Evolutionary conservation across 2,113 vertebrate species (phyloP).

Genomic region (Rhinolophus ferrumequinum): DNA sequence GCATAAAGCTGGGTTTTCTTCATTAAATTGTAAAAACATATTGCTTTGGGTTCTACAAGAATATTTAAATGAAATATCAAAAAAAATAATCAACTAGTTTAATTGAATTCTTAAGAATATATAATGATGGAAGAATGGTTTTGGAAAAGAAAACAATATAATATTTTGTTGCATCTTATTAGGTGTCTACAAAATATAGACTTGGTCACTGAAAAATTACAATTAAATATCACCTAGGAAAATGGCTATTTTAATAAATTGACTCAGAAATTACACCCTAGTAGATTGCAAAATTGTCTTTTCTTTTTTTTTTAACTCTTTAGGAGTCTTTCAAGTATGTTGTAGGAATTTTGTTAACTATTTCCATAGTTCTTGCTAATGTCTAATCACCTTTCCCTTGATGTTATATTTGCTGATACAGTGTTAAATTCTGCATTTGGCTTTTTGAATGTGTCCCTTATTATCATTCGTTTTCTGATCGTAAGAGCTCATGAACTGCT

Average conservation of each 20-base stretch:
- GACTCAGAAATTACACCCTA: not conserved
- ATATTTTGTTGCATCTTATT: not conserved
- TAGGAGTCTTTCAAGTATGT: not conserved
- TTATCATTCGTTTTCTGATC: slow-evolving; percentile 34
- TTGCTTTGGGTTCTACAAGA: not conserved
- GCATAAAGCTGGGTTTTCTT: not conserved
- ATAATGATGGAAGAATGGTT: slow-evolving; percentile 5
- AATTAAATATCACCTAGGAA: slow-evolving; percentile 12
- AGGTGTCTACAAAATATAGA: not conserved
- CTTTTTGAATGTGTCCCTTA: not conserved
- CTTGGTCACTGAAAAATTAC: not conserved
- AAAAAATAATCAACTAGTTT: not conserved
- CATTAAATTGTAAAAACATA: not conserved
- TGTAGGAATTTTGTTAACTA: not conserved
- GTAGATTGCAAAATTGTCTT: not conserved
- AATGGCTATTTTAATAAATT: slow-evolving; percentile 24
- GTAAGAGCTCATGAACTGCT: not conserved
- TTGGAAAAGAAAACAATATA: slow-evolving; percentile 14
- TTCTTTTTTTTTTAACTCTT: not conserved
- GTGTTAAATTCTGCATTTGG: not conserved
- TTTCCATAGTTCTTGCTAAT: not conserved
- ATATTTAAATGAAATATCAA: slow-evolving; percentile 31
- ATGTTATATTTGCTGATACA: not conserved
- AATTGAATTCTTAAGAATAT: not conserved
- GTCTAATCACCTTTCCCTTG: not conserved